phyloP scores from a whole-genome alignment of 2,888 invertebrate genomes.

The Dysmachus trigonus region DNA sequence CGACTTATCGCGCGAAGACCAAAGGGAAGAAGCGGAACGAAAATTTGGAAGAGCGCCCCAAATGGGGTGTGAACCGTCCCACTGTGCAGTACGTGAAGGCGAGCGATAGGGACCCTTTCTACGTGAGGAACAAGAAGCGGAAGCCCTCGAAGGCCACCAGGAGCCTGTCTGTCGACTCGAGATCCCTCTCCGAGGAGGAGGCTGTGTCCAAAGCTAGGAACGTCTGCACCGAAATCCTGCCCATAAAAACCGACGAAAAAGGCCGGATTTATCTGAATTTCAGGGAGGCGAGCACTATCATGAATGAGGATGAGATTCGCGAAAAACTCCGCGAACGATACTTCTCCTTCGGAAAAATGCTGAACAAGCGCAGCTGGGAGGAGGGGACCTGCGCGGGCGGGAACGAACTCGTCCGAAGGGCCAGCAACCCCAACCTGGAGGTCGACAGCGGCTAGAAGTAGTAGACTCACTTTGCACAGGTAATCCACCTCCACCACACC shows the following conservation, averaged over 20 bases:
- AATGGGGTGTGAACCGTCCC: slow-evolving; percentile 81
- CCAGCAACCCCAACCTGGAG: slow-evolving; percentile 8
- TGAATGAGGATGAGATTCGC: slow-evolving; percentile 64
- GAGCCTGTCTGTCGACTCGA: slow-evolving; percentile 64
- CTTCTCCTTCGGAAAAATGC: slow-evolving; percentile 60
- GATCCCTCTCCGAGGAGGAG: slow-evolving; percentile 59
- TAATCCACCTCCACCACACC: background rate
- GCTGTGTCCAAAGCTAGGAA: slow-evolving; percentile 60
- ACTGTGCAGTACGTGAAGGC: slow-evolving; percentile 86
- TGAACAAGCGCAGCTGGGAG: slow-evolving; percentile 61
- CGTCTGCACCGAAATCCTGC: slow-evolving; percentile 64
- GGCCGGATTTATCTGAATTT: slow-evolving; percentile 63
- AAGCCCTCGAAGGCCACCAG: slow-evolving; percentile 72
- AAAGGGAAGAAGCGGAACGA: slow-evolving; percentile 56
- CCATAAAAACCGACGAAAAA: slow-evolving; percentile 64
- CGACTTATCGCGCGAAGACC: slow-evolving; percentile 59
- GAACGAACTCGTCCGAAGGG: background rate
- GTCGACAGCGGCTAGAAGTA: background rate
- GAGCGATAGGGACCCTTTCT: slow-evolving; percentile 89
- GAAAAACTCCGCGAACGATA: slow-evolving; percentile 61
- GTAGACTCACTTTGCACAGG: background rate
- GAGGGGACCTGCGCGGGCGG: slow-evolving; percentile 53
- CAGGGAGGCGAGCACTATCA: slow-evolving; percentile 62
- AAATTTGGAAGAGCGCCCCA: slow-evolving; percentile 71
- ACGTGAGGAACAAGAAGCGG: slow-evolving; percentile 71